phyloP scores from a whole-genome alignment of 37 sponge, comb jelly and placozoan species.

The Beroe ovata region DNA sequence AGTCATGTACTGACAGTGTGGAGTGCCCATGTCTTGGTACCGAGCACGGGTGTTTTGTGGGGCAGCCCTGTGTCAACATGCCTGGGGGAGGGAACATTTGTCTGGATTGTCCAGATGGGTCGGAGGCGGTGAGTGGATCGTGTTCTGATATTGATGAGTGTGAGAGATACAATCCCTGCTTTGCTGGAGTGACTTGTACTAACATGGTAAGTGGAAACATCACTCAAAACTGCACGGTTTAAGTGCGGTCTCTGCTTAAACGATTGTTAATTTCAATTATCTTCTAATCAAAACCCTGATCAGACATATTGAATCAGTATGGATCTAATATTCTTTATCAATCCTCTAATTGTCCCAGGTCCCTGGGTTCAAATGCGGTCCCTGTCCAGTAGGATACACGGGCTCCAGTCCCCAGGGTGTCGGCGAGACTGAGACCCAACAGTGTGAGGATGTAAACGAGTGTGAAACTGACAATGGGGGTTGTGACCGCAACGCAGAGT shows the following conservation, averaged over 20 bases:
- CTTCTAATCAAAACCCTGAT: too few relatives aligned
- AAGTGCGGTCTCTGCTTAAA: too few relatives aligned
- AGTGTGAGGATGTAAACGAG: slow-evolving; percentile 85
- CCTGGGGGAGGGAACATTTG: neutral
- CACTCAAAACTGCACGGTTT: too few relatives aligned
- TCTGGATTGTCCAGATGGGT: slow-evolving; percentile 69
- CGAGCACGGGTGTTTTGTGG: neutral
- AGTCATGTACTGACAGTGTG: neutral
- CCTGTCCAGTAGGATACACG: slow-evolving; percentile 84
- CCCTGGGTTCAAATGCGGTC: slow-evolving; percentile 77
- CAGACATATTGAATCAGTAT: too few relatives aligned
- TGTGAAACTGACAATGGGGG: slow-evolving; percentile 71
- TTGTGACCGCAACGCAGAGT: slow-evolving; percentile 73
- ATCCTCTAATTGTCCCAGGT: too few relatives aligned
- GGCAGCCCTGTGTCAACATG: slow-evolving; percentile 50
- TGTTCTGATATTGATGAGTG: slow-evolving; percentile 74
- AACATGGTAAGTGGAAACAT: slow-evolving; percentile 50
- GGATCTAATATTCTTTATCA: too few relatives aligned
- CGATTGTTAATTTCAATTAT: too few relatives aligned
- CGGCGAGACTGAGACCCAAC: slow-evolving; percentile 72
- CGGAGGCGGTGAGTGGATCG: neutral
- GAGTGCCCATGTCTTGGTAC: slow-evolving; percentile 21
- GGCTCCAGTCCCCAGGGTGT: slow-evolving; percentile 70
- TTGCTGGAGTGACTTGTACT: slow-evolving; percentile 68
- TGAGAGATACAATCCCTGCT: slow-evolving; percentile 69